Base-by-base conservation (phyloP, 2,113 vertebrate genomes). In the Coreoperca whiteheadi region DNA sequence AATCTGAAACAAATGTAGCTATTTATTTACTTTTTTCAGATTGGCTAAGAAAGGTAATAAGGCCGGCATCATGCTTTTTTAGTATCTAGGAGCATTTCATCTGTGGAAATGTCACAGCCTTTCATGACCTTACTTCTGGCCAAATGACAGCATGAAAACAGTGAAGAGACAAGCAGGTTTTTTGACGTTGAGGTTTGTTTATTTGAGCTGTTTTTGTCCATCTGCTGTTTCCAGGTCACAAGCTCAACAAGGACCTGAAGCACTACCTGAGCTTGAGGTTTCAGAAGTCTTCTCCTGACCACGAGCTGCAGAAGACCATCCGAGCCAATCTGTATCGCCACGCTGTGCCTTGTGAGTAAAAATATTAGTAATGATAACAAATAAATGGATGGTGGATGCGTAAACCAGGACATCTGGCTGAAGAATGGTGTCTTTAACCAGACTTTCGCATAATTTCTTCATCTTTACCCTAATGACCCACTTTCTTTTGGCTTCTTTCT, bases 281-380 rank as follows among this genome's bases (percentile, higher is more conserved):
- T 88, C 98, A 97, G 94, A 99, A 98, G 88, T 96, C 96, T 2
- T 99, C 97, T 0, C 95, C 97, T 0, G 98, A 99, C 79, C 97
- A 99, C 4, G 96, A 97, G 30, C 93, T 99, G 74, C 98, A 99
- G 91, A 97, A 99, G 92, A 98, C 93, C 76, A 98, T 99, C 89
- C 88, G 98, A 82, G 96, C 97, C 77, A 99, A 99, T 91, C 96
- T 99, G 59, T 99, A 99, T 64, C 97, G 97, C 95, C 97, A 98
- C 73, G 97, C 97, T 81, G 97, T 98, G 96, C 98, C 98, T 96
- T 99, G 98, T 99, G 94, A 98, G 97, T 98, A 82, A 32, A 25
- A 28, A 46, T 3, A 72, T 23, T 4, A 25, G 0, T 30, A 12
- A 50, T 76, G 8, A 54, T 28, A 9, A 37, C 43, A 18, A 34